Evolutionary conservation across 2,113 vertebrate species (phyloP).

Genomic region (Psophia crepitans): DNA sequence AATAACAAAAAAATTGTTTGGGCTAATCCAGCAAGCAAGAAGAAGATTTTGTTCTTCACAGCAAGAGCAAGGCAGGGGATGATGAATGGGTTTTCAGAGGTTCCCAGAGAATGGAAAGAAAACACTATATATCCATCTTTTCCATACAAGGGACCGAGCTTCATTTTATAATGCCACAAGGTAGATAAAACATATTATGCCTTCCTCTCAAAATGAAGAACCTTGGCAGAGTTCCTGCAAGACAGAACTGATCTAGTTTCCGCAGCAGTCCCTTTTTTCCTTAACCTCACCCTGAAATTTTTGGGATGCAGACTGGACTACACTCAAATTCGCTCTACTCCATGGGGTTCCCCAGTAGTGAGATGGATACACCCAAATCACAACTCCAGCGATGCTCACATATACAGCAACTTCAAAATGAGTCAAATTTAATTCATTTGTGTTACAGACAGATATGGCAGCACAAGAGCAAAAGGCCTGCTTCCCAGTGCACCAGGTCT

Average conservation of each 20-base stretch:
- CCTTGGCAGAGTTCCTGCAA: background rate
- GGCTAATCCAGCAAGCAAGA: background rate
- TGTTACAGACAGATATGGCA: background rate
- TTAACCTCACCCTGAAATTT: background rate
- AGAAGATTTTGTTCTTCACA: background rate
- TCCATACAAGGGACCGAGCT: background rate
- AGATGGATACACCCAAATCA: background rate
- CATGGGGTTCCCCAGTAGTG: background rate
- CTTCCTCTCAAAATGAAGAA: background rate
- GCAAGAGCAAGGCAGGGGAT: background rate
- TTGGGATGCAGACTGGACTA: fast-evolving
- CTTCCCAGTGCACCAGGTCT: background rate
- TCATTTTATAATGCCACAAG: background rate
- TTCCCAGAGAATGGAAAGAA: background rate
- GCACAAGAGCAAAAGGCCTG: background rate
- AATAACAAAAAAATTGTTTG: background rate
- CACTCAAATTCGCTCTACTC: background rate
- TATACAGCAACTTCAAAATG: background rate
- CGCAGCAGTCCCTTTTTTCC: background rate
- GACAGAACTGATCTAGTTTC: background rate
- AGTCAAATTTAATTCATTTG: background rate
- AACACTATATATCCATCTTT: background rate
- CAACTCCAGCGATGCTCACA: background rate
- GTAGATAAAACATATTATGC: background rate
- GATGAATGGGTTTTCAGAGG: background rate